Conservation (phyloP, 2,113 vertebrate genomes). For the Larimichthys polyactis region DNA sequence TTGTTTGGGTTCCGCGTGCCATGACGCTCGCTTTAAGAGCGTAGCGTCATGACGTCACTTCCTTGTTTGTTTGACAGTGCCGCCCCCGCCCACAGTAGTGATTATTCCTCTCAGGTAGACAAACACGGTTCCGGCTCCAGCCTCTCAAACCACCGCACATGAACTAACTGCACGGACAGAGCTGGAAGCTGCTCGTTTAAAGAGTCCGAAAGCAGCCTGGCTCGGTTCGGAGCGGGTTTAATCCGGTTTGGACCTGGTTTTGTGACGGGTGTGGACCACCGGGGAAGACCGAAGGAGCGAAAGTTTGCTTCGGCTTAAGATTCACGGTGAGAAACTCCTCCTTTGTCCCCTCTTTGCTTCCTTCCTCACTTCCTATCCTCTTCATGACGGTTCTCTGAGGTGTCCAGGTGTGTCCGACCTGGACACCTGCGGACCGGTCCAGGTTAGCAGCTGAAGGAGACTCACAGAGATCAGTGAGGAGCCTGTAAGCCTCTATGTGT, state of each 20-base stretch:
- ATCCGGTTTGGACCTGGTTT: conserved; percentile 13
- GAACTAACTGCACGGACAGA: not conserved
- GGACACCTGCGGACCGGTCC: not conserved
- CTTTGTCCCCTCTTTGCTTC: not conserved
- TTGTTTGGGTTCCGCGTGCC: conserved; percentile 33
- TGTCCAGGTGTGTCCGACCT: conserved; percentile 27
- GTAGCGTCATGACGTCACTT: conserved; percentile 75
- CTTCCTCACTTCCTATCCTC: not conserved
- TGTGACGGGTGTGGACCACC: not conserved
- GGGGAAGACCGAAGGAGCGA: conserved; percentile 7
- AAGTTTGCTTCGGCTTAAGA: conserved; percentile 55
- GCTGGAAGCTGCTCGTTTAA: not conserved
- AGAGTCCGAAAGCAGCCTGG: not conserved
- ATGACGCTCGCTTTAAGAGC: conserved; percentile 65
- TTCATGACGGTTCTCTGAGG: not conserved
- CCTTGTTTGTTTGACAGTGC: conserved; percentile 49
- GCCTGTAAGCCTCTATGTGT: too few species aligned
- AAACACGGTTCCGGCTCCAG: conserved; percentile 3
- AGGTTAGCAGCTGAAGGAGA: not conserved
- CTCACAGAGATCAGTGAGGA: not conserved
- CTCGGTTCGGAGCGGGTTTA: conserved; percentile 2
- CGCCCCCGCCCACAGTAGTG: conserved; percentile 56
- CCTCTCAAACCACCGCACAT: not conserved
- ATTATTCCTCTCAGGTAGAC: conserved; percentile 40
- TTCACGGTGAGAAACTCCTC: conserved; percentile 46